Base-by-base conservation (phyloP, 2,113 vertebrate species). In the Tupaia chinensis region DNA sequence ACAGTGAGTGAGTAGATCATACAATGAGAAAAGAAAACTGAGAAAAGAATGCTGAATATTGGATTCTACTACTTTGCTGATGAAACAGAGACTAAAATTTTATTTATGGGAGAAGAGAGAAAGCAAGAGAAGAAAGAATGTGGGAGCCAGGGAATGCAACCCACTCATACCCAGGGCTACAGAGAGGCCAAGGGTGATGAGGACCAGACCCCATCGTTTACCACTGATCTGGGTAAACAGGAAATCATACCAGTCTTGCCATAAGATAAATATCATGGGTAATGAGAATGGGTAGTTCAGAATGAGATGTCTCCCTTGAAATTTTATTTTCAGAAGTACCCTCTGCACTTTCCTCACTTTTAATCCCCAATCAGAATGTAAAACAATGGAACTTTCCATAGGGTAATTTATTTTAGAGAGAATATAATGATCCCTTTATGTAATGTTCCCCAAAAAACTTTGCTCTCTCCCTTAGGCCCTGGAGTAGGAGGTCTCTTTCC, bases 401-500 rank as follows among this genome's bases (percentile, higher is more conserved):
- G 17, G 23, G 13, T 84, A 78, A 7, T 69, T 95, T 87, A 87
- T 73, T 93, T 94, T 74, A 93, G 73, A 56, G 5, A 54, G 44
- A 44, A 44, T 44, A 44, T 44, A 29, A 29, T 44, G 20, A 32
- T 93, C 29, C 56, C 27, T 53, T 16, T 44, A 69, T 70, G 44
- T 86, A 87, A 70, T 14, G 6, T 74, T 58, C 54, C 44, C 80
- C n/a, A 29, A 14, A 53, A 72, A 66, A 16, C 17, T 63, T 89
- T 85, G 87, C 54, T 58, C 27, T 65, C 32, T 74, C 7, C 22
- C 32, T 54, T 34, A 1, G 4, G 53, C 56, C 58, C 82, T 17
- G 25, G 73, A 68, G 83, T 73, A 91, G 25, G 1, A 44, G 54
- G 78, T 79, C 65, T 78, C 7, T 54, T 82, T 84, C 27, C 11